These are phyloP conservation scores for Neolamprologus devosi DNA, from an alignment of 2,113 vertebrate species.

Conservation along the genomic window DNA sequence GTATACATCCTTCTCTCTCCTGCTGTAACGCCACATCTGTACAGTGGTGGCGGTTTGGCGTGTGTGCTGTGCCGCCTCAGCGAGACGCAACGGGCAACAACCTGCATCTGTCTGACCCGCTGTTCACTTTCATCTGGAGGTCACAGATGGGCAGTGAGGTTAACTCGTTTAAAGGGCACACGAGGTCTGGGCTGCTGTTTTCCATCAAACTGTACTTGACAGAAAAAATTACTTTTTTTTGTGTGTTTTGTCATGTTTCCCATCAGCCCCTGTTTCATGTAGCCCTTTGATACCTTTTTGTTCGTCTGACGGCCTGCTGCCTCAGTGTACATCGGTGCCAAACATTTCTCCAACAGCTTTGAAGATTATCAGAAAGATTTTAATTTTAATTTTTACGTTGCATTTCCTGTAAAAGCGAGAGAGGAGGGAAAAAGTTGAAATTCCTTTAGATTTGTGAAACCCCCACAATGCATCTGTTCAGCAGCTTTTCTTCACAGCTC, in stretches of 20 bases:
- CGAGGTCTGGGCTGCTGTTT: not conserved
- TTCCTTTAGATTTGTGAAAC: not conserved
- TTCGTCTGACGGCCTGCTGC: not conserved
- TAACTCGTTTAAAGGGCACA: not conserved
- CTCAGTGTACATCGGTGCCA: not conserved
- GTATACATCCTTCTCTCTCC: not conserved
- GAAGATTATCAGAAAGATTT: not conserved
- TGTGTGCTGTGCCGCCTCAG: not conserved
- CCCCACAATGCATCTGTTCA: not conserved
- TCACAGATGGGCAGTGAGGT: not conserved
- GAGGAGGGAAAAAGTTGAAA: not conserved
- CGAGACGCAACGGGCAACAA: not conserved
- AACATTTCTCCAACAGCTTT: not conserved
- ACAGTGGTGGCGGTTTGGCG: not conserved
- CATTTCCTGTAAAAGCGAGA: not conserved
- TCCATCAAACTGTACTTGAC: not conserved
- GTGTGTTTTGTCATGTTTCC: not conserved
- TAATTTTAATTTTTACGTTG: not conserved
- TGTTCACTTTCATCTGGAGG: not conserved
- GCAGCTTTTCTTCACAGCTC: not conserved
- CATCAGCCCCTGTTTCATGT: not conserved
- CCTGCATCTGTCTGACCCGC: not conserved
- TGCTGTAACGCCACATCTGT: not conserved
- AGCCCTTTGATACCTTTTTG: not conserved
- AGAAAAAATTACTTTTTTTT: not conserved